Evolutionary conservation across 2,888 invertebrate genomes (phyloP).

Genomic region (Seira sanloemensis): DNA sequence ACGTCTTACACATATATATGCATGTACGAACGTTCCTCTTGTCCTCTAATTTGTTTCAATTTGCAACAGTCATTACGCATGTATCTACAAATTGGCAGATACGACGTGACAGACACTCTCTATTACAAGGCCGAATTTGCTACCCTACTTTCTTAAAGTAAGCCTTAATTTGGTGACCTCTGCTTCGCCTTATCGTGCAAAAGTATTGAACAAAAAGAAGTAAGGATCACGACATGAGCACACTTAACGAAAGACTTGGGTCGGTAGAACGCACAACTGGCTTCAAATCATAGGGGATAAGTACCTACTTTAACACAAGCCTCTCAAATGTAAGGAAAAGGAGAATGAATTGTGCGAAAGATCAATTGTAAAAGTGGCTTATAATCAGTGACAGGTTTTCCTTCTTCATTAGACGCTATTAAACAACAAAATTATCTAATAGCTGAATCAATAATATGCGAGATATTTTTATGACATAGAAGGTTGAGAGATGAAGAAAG

Average conservation of each 20-base stretch:
- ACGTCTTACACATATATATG: no score
- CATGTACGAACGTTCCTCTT: neutral
- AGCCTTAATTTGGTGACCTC: neutral
- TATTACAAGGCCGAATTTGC: neutral
- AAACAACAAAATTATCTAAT: neutral
- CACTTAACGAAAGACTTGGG: no score
- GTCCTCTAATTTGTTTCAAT: neutral
- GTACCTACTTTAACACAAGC: no score
- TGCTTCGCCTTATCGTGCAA: neutral
- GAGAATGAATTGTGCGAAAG: no score
- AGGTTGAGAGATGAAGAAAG: no score
- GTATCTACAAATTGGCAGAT: neutral
- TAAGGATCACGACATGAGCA: neutral
- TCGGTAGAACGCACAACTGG: no score
- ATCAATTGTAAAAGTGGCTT: no score
- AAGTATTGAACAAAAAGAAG: neutral
- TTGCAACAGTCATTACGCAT: neutral
- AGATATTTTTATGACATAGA: neutral
- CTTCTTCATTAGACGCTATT: constrained; percentile 20
- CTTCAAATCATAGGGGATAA: no score
- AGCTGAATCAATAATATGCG: neutral
- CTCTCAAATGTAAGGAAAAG: no score
- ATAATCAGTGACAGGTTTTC: constrained; percentile 19
- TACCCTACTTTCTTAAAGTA: neutral
- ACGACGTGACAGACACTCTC: neutral